Evolutionary conservation across 2,888 invertebrate species (phyloP).

Genomic region (Achlya flavicornis): DNA sequence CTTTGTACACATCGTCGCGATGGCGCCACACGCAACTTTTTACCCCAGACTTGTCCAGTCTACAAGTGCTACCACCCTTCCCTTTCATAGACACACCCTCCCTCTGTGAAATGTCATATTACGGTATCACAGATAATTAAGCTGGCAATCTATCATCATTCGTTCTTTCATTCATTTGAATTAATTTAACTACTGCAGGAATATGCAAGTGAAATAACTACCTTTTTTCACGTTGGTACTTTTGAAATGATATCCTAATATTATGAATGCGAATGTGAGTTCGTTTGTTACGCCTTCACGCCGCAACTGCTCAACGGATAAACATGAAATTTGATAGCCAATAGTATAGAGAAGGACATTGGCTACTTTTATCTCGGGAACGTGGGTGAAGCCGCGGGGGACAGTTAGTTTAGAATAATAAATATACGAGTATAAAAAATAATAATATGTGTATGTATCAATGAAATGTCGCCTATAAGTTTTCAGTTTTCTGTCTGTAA

Average conservation of each 20-base stretch:
- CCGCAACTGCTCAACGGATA: too few species aligned
- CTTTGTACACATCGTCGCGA: slow-evolving; percentile 41
- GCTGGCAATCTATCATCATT: slow-evolving; percentile 25
- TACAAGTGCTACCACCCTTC: slow-evolving; percentile 41
- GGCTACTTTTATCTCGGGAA: too few species aligned
- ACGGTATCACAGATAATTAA: neutral
- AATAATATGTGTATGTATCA: too few species aligned
- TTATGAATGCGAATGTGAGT: too few species aligned
- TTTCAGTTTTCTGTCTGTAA: neutral
- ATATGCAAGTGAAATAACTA: neutral
- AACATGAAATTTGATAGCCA: too few species aligned
- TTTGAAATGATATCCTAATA: too few species aligned
- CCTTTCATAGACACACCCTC: slow-evolving; percentile 33
- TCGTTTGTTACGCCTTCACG: too few species aligned
- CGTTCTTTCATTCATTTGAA: slow-evolving; percentile 33
- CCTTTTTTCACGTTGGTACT: too few species aligned
- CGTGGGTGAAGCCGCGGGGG: too few species aligned
- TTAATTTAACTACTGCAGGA: neutral
- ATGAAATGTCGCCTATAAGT: neutral
- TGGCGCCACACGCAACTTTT: slow-evolving; percentile 60
- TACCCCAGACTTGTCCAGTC: slow-evolving; percentile 28
- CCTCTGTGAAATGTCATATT: slow-evolving; percentile 21
- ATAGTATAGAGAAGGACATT: too few species aligned
- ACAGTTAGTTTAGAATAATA: too few species aligned
- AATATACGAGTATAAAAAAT: too few species aligned